A percentile compares a stretch with the other conserved stretches of the same genome.
Evolutionary conservation across 2,113 vertebrate genomes (phyloP).

Genomic region (Spea multiplicata): DNA sequence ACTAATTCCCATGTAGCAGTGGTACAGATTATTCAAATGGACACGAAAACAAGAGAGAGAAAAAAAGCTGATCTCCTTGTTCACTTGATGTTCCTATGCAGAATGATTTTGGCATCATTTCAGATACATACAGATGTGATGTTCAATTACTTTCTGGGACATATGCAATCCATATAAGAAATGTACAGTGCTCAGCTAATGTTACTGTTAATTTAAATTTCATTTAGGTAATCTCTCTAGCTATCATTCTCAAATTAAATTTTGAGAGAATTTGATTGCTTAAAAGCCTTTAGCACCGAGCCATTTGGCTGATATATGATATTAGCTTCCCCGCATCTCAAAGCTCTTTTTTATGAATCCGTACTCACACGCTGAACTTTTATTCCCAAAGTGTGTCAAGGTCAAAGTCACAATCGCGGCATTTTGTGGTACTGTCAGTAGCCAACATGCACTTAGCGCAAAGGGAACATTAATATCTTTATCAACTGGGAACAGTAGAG

Average conservation of each 20-base stretch:
- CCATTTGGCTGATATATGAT: slow-evolving; percentile 41
- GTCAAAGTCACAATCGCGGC: slow-evolving; percentile 35
- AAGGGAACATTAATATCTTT: slow-evolving; percentile 42
- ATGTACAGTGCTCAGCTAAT: slow-evolving; percentile 13
- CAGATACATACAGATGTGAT: slow-evolving; percentile 6
- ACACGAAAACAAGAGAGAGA: not conserved
- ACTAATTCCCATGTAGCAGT: slow-evolving; percentile 34
- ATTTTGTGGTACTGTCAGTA: slow-evolving; percentile 3
- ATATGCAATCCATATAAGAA: slow-evolving; percentile 27
- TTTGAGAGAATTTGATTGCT: slow-evolving; percentile 45
- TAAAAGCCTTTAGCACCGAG: slow-evolving; percentile 46
- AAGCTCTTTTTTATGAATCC: slow-evolving; percentile 48
- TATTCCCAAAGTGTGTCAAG: slow-evolving; percentile 46
- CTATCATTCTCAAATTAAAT: slow-evolving; percentile 50
- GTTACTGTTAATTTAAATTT: slow-evolving; percentile 42
- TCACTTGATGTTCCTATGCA: not conserved
- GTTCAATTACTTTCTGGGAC: not conserved
- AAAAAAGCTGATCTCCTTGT: not conserved
- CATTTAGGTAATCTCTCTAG: slow-evolving; percentile 47
- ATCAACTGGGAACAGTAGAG: slow-evolving; percentile 34
- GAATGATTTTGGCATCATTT: not conserved
- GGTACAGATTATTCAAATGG: slow-evolving; percentile 29
- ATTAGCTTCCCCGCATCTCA: slow-evolving; percentile 43
- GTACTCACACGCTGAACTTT: slow-evolving; percentile 50
- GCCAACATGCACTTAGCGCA: slow-evolving; percentile 13